Base-by-base conservation (phyloP, 2,888 invertebrate species). In the Hedya salicella region DNA sequence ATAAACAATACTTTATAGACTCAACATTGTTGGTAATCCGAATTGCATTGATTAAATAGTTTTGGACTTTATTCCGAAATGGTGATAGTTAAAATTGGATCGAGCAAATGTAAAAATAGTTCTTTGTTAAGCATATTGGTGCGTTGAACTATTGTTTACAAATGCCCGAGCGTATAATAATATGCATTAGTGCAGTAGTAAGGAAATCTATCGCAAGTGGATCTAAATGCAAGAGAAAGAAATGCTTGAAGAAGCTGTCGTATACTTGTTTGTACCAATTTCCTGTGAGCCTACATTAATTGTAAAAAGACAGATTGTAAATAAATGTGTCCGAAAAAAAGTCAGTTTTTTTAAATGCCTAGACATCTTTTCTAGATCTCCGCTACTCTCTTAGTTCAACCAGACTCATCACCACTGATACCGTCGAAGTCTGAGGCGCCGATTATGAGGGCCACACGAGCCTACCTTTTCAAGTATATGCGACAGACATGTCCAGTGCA, bases 141-240 rank as follows among this genome's bases (percentile, higher is more conserved):
- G 17, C 60, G 19, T 66, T 60, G 60, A 66, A 66, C 66, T 53
- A 48, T 53, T 48, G 65, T 65, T 46, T 57, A 52, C 59, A 32
- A 64, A 52, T 52, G 32, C 42, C 30, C 56, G 44, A 44, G 30
- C 21, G 52, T 52, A 36, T 36, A 16, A 50, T 36, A 36, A 36
- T 9, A 36, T 36, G 36, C 36, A 36, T 49, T 11, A 56, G 42
- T 25, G 25, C 25, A 46, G 6, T 11, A 40, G 42, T n/a, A 11
- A 42, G 13, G n/a, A n/a, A n/a, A n/a, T n/a, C 52, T 32, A 52
- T 50, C 30, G 13, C 16, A 56, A 44, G 56, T 30, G 30, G 14
- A 16, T 56, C 30, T 13, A 11, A 56, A 17, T 44, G 16, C 16
- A 56, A 56, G 25, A 6, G 25, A 25, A 25, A 25, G 6, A 6